Evolutionary conservation across 2,113 vertebrate genomes (phyloP).

Genomic region (Clarias macrocephalus): DNA sequence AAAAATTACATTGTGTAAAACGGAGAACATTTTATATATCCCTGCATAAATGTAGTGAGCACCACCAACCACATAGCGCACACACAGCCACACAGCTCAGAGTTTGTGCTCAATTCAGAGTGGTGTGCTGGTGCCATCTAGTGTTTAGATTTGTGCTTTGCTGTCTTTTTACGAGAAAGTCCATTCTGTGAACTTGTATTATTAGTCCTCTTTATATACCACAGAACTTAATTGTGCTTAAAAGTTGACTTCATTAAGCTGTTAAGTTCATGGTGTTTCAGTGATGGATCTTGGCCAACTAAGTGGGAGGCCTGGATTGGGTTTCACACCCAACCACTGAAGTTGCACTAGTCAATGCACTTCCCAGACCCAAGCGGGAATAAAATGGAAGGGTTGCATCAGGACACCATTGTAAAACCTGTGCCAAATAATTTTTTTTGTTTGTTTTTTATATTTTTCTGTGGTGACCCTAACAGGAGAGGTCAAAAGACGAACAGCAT

Average conservation of each 20-base stretch:
- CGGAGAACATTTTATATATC: neutral
- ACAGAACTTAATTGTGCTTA: neutral
- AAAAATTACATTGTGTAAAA: neutral
- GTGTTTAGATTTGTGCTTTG: slow-evolving; percentile 63
- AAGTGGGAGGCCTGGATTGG: no score
- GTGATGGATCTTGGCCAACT: no score
- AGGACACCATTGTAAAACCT: no score
- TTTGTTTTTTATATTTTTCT: no score
- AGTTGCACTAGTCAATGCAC: no score
- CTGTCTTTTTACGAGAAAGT: neutral
- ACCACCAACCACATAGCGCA: neutral
- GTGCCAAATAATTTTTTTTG: no score
- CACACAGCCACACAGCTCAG: neutral
- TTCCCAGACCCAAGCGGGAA: no score
- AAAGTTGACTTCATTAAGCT: neutral
- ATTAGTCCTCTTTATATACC: neutral
- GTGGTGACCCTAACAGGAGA: no score
- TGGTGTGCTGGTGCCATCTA: slow-evolving; percentile 72
- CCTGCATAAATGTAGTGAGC: neutral
- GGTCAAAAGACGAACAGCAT: no score
- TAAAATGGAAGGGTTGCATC: no score
- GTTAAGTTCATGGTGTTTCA: neutral
- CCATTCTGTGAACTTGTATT: neutral
- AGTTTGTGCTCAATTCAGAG: slow-evolving; percentile 14
- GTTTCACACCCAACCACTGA: no score